phyloP scores from a whole-genome alignment of 2,113 vertebrate genomes.

The Gymnorhina tibicen region DNA sequence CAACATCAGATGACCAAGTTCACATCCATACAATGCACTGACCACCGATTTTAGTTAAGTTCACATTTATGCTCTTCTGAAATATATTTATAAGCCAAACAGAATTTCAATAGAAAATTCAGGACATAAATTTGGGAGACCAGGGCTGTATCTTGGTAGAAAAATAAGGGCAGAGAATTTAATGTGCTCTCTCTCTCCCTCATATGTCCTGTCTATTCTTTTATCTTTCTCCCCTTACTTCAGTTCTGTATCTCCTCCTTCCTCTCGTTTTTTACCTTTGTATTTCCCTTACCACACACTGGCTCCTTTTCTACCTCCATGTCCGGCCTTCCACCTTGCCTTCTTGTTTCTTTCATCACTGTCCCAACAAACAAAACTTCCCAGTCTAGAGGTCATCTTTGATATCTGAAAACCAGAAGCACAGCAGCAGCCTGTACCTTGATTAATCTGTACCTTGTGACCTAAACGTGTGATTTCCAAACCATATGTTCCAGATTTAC shows the following conservation, averaged over 20 bases:
- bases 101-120: not conserved
- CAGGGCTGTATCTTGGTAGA: not conserved
- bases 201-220: not conserved
- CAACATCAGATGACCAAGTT: not conserved
- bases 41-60: not conserved
- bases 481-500: slow-evolving; percentile 40
- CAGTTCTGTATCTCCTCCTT: not conserved
- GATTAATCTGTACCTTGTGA: slow-evolving; percentile 20
- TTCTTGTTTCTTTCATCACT: not conserved
- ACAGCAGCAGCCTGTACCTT: not conserved
- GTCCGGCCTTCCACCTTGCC: not conserved
- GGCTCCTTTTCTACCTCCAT: not conserved
- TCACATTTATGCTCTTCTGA: not conserved
- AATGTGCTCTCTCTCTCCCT: not conserved
- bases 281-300: not conserved
- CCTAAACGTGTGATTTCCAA: not conserved
- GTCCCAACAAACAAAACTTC: not conserved
- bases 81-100: not conserved
- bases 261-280: not conserved
- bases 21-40: not conserved
- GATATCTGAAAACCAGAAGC: not conserved
- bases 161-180: not conserved
- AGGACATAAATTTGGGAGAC: not conserved
- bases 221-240: not conserved
- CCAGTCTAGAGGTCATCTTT: not conserved